Evolutionary conservation across 1,140 invertebrate species (phyloP).

Genomic region (Drosophila repleta): DNA sequence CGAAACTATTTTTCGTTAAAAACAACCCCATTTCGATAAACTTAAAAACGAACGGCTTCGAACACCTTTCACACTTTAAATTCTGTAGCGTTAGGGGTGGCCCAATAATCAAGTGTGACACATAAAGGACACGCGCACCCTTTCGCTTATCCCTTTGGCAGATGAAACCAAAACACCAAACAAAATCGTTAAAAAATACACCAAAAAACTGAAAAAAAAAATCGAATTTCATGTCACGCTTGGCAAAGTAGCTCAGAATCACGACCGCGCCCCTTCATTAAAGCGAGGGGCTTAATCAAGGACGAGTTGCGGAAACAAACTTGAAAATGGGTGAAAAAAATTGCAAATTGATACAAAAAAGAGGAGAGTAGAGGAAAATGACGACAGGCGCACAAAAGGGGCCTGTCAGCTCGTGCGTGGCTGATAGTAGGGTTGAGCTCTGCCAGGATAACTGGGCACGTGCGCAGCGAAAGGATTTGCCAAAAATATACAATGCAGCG

Average conservation of each 20-base stretch:
- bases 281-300: constrained; percentile 58
- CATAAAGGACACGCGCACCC: constrained; percentile 60
- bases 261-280: constrained; percentile 69
- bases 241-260: constrained; percentile 62
- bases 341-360: constrained; percentile 79
- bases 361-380: constrained; percentile 31
- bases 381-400: constrained; percentile 68
- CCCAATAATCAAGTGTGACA: constrained; percentile 75
- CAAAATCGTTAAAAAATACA: constrained; percentile 45
- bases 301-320: constrained; percentile 60
- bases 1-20: constrained; percentile 2
- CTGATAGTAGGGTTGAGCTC: constrained; percentile 71
- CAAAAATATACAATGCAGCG: constrained; percentile 6
- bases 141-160: constrained; percentile 18
- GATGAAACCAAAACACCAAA: constrained; percentile 35
- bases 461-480: constrained; percentile 70
- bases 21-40: constrained; percentile 33
- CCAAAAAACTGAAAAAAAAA: constrained; percentile 37
- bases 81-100: constrained; percentile 46
- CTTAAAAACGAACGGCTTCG: constrained; percentile 44
- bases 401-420: constrained; percentile 49
- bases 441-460: constrained; percentile 56
- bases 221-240: constrained; percentile 66
- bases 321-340: constrained; percentile 76
- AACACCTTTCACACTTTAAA: constrained; percentile 46